Base-by-base conservation (phyloP, 2,888 invertebrate genomes). In the Nezara viridula region DNA sequence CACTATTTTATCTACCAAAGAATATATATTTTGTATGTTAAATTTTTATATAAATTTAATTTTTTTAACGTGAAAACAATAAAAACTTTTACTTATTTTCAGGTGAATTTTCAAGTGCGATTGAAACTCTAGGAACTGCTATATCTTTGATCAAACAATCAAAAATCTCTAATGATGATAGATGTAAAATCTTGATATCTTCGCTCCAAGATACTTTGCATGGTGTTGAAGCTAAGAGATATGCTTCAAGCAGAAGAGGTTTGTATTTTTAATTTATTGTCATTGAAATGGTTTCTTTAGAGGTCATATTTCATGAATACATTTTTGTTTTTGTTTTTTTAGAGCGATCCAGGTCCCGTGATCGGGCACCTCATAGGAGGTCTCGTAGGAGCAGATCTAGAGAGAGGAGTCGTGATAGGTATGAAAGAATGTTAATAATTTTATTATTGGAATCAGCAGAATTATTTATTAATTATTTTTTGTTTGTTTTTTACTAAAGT, bases 91-190 rank as follows among this genome's bases (percentile, higher is more conserved):
- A 60, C 14, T 55, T 60, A 14, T 37, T 91, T 91, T 86, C 92
- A 94, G 95, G 99, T 16, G 99, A 99, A 93, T 98, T 98, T 93
- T 98, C 98, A 2, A 98, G 98, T 93, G 99, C 99, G 88, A 98
- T 99, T 91, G 99, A 99, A 94, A 99, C 99, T 9, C 94, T 99
- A 91, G 98, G 98, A 90, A 99, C 99, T 0, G 99, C 99, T 19
- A 99, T 99, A 92, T 98, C 98, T 16, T 94, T 99, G 89, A 99
- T 99, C 92, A 99, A 99, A 93, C 99, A 99, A 94, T 99, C 99
- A 89, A 98, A 98, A 94, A 97, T 98, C 81, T 97, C 98, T 0
- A 96, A 96, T 92, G 99, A 99, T 93, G 99, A 99, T 93, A 95
- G 99, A 73, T 99, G 99, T 94, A 98, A 99, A 94, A 99, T 99